Evolutionary conservation across 2,888 invertebrate species (phyloP).

Genomic region (Saturnia pavonia): DNA sequence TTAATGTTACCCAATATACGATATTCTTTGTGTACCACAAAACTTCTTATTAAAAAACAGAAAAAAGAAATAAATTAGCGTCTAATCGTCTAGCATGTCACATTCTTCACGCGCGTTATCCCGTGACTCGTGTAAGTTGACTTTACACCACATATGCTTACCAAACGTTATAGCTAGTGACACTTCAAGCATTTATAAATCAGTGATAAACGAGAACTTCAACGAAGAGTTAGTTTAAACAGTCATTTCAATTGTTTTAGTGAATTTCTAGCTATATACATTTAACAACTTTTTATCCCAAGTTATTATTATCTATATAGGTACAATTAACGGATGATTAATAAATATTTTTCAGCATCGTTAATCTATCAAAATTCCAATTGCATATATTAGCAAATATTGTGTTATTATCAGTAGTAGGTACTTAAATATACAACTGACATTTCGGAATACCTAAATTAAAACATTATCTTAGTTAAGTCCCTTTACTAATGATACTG

Average conservation of each 20-base stretch:
- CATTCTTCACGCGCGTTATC: background rate
- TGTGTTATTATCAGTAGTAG: too few species aligned
- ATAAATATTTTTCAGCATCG: too few species aligned
- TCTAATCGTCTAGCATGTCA: slow-evolving; percentile 7
- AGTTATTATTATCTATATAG: background rate
- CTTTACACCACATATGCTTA: background rate
- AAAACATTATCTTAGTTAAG: background rate
- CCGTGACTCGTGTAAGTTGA: background rate
- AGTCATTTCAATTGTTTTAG: background rate
- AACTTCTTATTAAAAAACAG: background rate
- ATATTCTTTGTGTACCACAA: background rate
- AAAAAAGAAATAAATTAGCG: background rate
- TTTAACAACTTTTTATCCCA: background rate
- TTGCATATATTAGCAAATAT: too few species aligned
- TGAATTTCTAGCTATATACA: background rate
- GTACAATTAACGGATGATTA: background rate
- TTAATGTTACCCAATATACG: background rate
- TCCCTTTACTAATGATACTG: background rate
- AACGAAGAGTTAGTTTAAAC: background rate
- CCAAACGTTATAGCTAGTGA: background rate
- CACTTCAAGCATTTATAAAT: background rate
- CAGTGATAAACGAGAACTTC: background rate
- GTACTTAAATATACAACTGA: background rate
- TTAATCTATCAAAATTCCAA: too few species aligned
- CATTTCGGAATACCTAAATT: background rate